These are phyloP conservation scores for Baryphthengus martii DNA, from an alignment of 2,113 vertebrate species.

Conservation along the genomic window DNA sequence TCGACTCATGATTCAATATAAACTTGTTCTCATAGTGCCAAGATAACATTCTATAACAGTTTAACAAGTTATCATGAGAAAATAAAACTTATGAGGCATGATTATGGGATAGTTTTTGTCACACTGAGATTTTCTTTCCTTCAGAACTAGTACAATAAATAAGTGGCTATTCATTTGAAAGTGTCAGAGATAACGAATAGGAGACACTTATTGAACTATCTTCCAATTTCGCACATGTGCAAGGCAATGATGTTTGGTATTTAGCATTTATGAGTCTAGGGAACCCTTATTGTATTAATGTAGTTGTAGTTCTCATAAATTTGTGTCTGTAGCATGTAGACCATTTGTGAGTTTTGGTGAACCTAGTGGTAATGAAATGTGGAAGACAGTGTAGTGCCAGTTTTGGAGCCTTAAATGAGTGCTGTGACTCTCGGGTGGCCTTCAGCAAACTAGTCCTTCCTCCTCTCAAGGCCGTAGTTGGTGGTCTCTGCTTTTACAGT, in stretches of 20 bases:
- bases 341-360: background rate
- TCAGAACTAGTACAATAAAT: background rate
- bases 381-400: background rate
- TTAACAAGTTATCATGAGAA: background rate
- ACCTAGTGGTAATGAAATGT: background rate
- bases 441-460: background rate
- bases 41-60: conserved; percentile 6
- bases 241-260: background rate
- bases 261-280: conserved; percentile 37
- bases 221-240: background rate
- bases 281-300: background rate
- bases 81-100: background rate
- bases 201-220: background rate
- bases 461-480: background rate
- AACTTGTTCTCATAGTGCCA: background rate
- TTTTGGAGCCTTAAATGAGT: background rate
- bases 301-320: background rate
- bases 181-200: background rate
- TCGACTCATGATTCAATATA: background rate
- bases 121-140: background rate
- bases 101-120: background rate
- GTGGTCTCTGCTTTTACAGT: background rate
- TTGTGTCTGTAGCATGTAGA: background rate
- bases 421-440: background rate
- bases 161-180: conserved; percentile 6